Conservation (phyloP, 2,797 vertebrate species). For the Tiaroga cobitis region DNA sequence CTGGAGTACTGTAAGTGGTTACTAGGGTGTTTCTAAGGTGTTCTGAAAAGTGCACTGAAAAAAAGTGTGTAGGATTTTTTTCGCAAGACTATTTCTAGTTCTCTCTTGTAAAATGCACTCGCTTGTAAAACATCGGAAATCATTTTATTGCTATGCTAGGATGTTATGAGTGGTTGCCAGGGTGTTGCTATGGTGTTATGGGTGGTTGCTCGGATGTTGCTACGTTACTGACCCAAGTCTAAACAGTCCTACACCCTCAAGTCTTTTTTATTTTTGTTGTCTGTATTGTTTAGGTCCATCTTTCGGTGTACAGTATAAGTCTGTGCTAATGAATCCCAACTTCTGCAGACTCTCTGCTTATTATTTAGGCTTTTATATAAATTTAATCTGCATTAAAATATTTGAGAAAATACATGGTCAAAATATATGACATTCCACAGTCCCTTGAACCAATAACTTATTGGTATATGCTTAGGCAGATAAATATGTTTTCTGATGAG, state of each 20-base stretch:
- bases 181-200: background rate
- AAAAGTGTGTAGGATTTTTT: background rate
- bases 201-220: too few species aligned
- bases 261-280: background rate
- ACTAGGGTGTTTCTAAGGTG: background rate
- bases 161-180: background rate
- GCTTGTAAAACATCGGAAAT: background rate
- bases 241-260: background rate
- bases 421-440: background rate
- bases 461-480: background rate
- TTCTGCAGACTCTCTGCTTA: background rate
- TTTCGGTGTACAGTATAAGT: background rate
- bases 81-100: background rate
- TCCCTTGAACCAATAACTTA: background rate
- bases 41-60: background rate
- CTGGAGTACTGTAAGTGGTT: background rate
- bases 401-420: background rate
- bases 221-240: background rate
- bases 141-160: background rate
- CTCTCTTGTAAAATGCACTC: background rate
- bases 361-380: background rate
- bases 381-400: background rate
- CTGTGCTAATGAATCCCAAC: background rate
- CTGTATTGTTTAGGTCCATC: background rate
- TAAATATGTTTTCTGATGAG: constrained; percentile 1